Evolutionary conservation across 2,888 invertebrate genomes (phyloP).

Genomic region (Toxonevra muliebris): DNA sequence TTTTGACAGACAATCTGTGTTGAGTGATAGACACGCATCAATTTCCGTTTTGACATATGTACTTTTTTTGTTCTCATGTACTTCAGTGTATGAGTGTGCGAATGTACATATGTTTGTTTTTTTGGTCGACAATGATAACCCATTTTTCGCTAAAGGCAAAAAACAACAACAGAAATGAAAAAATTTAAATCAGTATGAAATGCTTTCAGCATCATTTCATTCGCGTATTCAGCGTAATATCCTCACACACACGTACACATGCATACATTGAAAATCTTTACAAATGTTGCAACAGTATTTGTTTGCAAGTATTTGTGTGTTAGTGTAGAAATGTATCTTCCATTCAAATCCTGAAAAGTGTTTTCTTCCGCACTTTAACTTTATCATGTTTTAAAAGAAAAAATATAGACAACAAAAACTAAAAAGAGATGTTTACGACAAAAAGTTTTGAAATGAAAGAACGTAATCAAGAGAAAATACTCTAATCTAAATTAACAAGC

Average conservation of each 20-base stretch:
- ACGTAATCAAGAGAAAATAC: slow-evolving; percentile 25
- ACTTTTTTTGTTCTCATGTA: not conserved
- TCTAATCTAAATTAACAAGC: slow-evolving; percentile 31
- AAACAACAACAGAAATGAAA: slow-evolving; percentile 5
- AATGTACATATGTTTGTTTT: not conserved
- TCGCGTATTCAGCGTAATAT: not conserved
- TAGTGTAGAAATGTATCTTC: not conserved
- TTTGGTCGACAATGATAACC: not conserved
- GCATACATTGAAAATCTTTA: not conserved
- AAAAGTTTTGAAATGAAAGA: not conserved
- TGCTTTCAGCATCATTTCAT: slow-evolving; percentile 21
- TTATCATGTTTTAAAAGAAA: slow-evolving; percentile 15
- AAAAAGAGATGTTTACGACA: slow-evolving; percentile 4
- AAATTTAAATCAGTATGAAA: slow-evolving; percentile 19
- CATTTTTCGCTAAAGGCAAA: not conserved
- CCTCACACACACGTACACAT: not conserved
- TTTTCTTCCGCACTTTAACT: slow-evolving; percentile 21
- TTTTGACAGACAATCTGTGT: not conserved
- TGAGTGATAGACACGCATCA: not conserved
- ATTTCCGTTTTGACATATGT: not conserved
- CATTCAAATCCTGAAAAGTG: slow-evolving; percentile 4
- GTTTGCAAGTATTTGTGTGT: too few relatives aligned
- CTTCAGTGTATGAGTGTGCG: not conserved
- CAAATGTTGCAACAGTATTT: not conserved
- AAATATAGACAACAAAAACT: not conserved